Percentiles rank a stretch among this genome's conserved stretches.
Evolutionary conservation across 2,797 vertebrate species (phyloP).

Genomic region (Odontamblyopus lacepedii): DNA sequence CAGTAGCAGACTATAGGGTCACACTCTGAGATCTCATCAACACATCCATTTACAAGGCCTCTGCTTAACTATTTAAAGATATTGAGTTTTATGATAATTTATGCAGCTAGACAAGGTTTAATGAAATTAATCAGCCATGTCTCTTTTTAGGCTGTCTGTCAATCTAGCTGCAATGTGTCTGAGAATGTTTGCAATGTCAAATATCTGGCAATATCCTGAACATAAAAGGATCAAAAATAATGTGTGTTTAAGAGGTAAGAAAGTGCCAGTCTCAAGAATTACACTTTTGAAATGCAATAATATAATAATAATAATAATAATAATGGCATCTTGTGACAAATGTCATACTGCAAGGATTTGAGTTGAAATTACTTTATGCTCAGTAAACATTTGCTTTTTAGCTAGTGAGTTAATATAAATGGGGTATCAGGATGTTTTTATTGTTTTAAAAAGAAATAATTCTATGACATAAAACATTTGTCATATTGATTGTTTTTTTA

Average conservation of each 20-base stretch:
- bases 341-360: background rate
- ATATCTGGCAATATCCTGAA: slow-evolving; percentile 63
- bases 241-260: slow-evolving; percentile 23
- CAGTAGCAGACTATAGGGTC: slow-evolving; percentile 27
- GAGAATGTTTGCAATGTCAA: slow-evolving; percentile 47
- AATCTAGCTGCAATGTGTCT: slow-evolving; percentile 24
- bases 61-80: slow-evolving; percentile 21
- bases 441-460: background rate
- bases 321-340: background rate
- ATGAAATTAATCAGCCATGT: slow-evolving; percentile 26
- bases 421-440: background rate
- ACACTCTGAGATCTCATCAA: background rate
- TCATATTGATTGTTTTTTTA: too few species aligned
- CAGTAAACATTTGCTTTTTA: background rate
- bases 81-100: slow-evolving; percentile 44
- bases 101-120: slow-evolving; percentile 38
- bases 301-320: background rate
- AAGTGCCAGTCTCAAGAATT: slow-evolving; percentile 17
- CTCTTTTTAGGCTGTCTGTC: background rate
- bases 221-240: slow-evolving; percentile 25
- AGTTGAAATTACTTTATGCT: background rate
- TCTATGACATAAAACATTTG: too few species aligned
- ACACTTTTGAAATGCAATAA: slow-evolving; percentile 17
- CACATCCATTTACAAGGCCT: background rate
- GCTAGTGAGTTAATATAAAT: background rate